Evolutionary conservation across 2,113 vertebrate genomes (phyloP).

Genomic region (Gyps fulvus): DNA sequence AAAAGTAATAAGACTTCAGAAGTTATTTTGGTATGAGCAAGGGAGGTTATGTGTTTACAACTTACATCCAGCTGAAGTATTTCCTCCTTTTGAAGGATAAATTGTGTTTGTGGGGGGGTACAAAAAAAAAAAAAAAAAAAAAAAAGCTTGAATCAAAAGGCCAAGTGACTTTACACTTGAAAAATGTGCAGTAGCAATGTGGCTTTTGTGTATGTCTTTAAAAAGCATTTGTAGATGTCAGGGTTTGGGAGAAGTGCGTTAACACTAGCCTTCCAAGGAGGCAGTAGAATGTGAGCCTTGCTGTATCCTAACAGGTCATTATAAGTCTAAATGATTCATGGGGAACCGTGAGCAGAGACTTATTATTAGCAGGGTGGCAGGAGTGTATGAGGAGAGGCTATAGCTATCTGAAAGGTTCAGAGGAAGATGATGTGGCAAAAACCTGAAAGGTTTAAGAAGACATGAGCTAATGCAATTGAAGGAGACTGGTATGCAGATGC

Average conservation of each 20-base stretch:
- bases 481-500: not conserved
- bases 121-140: no score
- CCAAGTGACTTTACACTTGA: not conserved
- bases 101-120: not conserved
- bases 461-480: not conserved
- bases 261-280: not conserved
- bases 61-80: not conserved
- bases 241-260: not conserved
- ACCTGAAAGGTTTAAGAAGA: not conserved
- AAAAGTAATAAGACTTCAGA: not conserved
- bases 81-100: not conserved
- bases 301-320: no score
- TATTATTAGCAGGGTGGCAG: not conserved
- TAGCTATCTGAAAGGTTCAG: not conserved
- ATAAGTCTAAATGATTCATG: not conserved
- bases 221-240: not conserved
- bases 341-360: not conserved
- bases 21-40: not conserved
- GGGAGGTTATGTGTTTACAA: not conserved
- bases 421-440: not conserved
- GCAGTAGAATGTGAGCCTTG: not conserved
- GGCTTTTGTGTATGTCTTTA: not conserved
- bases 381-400: not conserved
- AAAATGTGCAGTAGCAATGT: not conserved
- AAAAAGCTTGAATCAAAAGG: not conserved